Base-by-base conservation (phyloP, 35 echinoderm and acorn worm species). In the Hemicentrotus pulcherrimus region DNA sequence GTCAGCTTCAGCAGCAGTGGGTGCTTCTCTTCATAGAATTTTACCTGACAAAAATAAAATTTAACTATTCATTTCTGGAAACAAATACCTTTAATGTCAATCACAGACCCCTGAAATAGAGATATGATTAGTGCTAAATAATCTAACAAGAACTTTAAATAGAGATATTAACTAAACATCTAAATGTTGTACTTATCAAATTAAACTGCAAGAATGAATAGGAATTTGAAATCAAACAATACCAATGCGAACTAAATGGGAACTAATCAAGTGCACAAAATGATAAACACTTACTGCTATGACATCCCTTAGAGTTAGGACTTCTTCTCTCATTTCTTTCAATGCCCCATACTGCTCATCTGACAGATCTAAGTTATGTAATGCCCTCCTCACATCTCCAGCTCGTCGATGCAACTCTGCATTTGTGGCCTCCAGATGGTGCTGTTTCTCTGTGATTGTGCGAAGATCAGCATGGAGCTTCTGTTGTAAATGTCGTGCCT, bases 341-440 rank as follows among this genome's bases (percentile, higher is more conserved):
- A 99, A 61, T 46, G 96, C 91, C 0, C 94, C 19, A 24, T 96
- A 97, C 94, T 97, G 96, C 16, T 91, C 95, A 46, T 99, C 98
- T 0, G 97, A 92, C 48, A 99, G 91, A 31, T 97, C 95, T 32
- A 99, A 55, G 86, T 99, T 94, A 46, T 97, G 65, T 19, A 99
- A 47, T 58, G 88, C 96, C 65, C 94, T 95, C 19, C 98, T 48
- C 6, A 96, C 93, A 96, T 99, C 97, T 46, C 96, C 95, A 41
- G 96, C 96, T 94, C 91, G 95, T 2, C 94, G 96, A 55, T 97
- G 96, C 8, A 99, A 92, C 52, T 97, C 95, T 46, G 87, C 86
- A 94, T 99, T 99, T 24, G 96, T 97, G 85, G 94, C 95, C 95
- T 99, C 98, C 24, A 99, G 91, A 46, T 97, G 86, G 22, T 94